Conservation (phyloP, 2,113 vertebrate genomes). For the Vulpes lagopus region DNA sequence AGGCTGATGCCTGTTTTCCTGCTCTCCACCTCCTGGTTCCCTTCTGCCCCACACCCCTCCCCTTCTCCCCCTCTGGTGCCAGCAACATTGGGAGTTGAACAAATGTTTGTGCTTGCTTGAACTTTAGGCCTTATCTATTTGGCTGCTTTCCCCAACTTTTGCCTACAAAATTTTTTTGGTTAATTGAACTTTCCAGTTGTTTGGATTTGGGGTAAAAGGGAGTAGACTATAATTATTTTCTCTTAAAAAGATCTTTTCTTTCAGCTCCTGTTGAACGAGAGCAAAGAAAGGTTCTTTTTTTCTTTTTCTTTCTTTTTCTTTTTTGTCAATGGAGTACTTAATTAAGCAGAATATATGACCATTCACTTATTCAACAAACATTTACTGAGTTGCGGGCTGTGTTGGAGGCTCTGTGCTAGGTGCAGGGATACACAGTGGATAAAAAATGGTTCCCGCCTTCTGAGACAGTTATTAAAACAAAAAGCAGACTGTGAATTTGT, state of each 20-base stretch:
- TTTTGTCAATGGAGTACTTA: constrained; percentile 25
- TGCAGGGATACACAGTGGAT: not conserved
- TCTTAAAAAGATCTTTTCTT: constrained; percentile 70
- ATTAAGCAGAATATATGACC: constrained; percentile 68
- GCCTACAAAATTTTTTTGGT: constrained; percentile 41
- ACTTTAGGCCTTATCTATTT: constrained; percentile 64
- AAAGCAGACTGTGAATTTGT: constrained; percentile 1
- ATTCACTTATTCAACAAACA: constrained; percentile 59
- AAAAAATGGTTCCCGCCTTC: constrained; percentile 48
- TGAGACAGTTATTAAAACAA: not conserved
- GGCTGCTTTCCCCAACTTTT: constrained; percentile 74
- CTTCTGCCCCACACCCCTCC: not conserved
- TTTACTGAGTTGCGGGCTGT: not conserved
- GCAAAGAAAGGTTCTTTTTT: constrained; percentile 5
- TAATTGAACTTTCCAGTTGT: constrained; percentile 73
- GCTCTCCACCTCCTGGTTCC: not conserved
- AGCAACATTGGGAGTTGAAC: constrained; percentile 61
- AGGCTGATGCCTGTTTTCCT: not conserved
- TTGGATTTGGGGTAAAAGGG: constrained; percentile 68
- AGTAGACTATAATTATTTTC: constrained; percentile 67
- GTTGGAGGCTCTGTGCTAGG: not conserved
- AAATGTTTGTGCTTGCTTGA: constrained; percentile 69
- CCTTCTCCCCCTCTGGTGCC: not conserved
- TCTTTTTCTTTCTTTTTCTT: not conserved
- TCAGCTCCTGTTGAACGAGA: constrained; percentile 47